These are phyloP conservation scores for Naja naja DNA, from an alignment of 2,113 vertebrate genomes.

Conservation along the genomic window DNA sequence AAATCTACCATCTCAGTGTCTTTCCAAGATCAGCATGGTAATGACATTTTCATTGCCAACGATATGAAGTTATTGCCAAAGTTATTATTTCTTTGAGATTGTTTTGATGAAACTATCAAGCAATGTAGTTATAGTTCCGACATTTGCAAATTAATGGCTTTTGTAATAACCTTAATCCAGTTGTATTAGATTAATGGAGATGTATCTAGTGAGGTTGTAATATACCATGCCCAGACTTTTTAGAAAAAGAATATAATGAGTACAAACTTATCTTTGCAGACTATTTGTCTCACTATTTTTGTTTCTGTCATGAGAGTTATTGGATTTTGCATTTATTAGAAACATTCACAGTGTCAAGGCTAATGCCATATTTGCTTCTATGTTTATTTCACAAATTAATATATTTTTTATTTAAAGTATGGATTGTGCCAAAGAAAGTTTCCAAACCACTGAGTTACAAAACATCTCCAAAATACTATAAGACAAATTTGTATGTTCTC, in stretches of 20 bases:
- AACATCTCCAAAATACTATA: not conserved
- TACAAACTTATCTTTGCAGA: not conserved
- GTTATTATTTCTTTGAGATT: not conserved
- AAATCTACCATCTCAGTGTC: not conserved
- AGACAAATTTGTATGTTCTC: not conserved
- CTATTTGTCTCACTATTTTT: not conserved
- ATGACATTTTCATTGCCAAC: not conserved
- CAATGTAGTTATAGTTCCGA: not conserved
- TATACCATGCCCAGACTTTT: not conserved
- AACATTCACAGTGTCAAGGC: not conserved
- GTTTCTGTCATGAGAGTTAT: not conserved
- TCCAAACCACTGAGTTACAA: not conserved
- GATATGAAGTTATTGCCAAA: not conserved
- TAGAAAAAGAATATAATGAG: not conserved
- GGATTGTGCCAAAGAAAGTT: not conserved
- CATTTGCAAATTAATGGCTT: not conserved
- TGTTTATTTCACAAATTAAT: not conserved
- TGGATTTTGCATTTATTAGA: not conserved
- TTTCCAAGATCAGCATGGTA: not conserved
- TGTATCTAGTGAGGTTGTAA: not conserved
- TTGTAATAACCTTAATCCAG: not conserved
- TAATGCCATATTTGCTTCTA: not conserved
- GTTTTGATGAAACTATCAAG: not conserved
- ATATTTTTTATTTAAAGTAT: not conserved
- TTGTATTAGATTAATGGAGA: not conserved